These are phyloP conservation scores for Tautogolabrus adspersus DNA, from an alignment of 2,113 vertebrate species.

Conservation along the genomic window DNA sequence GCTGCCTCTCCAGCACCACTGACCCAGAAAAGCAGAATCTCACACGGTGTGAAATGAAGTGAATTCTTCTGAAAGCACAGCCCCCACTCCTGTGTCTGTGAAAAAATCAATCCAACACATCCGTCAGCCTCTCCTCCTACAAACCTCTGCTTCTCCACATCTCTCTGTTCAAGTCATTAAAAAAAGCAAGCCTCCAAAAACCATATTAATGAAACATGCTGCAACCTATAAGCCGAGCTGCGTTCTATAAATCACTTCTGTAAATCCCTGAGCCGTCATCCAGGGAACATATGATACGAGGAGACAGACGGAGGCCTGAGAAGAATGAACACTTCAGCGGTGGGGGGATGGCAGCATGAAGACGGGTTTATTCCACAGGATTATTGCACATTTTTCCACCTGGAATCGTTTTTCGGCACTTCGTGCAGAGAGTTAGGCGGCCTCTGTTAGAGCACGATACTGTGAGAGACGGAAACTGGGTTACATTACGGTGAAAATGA, in stretches of 20 bases:
- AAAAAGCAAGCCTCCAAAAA: neutral
- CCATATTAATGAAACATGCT: neutral
- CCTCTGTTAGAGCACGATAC: slow-evolving; percentile 25
- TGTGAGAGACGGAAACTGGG: slow-evolving; percentile 4
- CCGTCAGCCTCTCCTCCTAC: neutral
- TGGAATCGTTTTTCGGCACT: slow-evolving; percentile 51
- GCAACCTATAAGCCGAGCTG: neutral
- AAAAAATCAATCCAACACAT: slow-evolving; percentile 15
- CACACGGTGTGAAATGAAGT: neutral
- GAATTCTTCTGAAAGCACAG: neutral
- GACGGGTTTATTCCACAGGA: slow-evolving; percentile 30
- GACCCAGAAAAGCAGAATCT: neutral
- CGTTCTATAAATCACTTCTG: slow-evolving; percentile 33
- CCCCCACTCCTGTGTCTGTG: neutral
- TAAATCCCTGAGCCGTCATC: slow-evolving; percentile 51
- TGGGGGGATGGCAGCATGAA: neutral
- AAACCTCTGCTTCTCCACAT: slow-evolving; percentile 15
- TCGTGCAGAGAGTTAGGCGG: slow-evolving; percentile 22
- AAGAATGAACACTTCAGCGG: neutral
- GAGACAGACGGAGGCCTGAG: slow-evolving; percentile 18
- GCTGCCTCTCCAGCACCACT: slow-evolving; percentile 3
- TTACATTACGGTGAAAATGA: slow-evolving; percentile 21
- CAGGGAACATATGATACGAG: slow-evolving; percentile 18
- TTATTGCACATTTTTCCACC: slow-evolving; percentile 49
- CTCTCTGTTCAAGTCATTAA: slow-evolving; percentile 28